Conservation (phyloP, 2,888 invertebrate species). For the Heliothis peltigera region DNA sequence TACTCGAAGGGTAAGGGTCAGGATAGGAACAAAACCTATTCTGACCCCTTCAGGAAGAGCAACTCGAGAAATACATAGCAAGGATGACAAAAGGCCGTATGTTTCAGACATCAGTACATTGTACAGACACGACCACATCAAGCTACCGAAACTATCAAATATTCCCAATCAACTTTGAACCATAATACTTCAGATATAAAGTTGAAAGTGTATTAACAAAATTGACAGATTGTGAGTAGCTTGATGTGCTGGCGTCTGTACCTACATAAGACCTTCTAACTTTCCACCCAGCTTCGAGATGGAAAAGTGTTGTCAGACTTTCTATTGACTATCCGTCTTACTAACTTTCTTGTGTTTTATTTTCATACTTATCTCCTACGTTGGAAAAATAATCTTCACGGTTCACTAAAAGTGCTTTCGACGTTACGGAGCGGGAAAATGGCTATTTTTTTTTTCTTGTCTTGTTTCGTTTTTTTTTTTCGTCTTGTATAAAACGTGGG, state of each 20-base stretch:
- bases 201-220: no score
- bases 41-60: no score
- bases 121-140: no score
- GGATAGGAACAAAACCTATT: no score
- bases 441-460: slow-evolving; percentile 22
- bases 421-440: slow-evolving; percentile 39
- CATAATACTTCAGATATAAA: no score
- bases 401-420: slow-evolving; percentile 53
- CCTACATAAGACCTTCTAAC: slow-evolving; percentile 53
- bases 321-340: slow-evolving; percentile 56
- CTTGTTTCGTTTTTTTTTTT: not conserved
- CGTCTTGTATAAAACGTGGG: slow-evolving; percentile 35
- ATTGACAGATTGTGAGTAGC: no score
- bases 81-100: no score
- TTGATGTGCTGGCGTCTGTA: slow-evolving; percentile 37
- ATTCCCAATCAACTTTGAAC: no score
- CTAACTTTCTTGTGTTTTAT: slow-evolving; percentile 59
- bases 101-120: no score
- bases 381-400: slow-evolving; percentile 55
- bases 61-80: no score
- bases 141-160: no score
- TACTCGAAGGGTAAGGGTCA: no score
- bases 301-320: not conserved
- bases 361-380: slow-evolving; percentile 53
- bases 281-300: slow-evolving; percentile 1